Evolutionary conservation across 2,888 invertebrate species (phyloP).

Genomic region (Steinernema hermaphroditum): DNA sequence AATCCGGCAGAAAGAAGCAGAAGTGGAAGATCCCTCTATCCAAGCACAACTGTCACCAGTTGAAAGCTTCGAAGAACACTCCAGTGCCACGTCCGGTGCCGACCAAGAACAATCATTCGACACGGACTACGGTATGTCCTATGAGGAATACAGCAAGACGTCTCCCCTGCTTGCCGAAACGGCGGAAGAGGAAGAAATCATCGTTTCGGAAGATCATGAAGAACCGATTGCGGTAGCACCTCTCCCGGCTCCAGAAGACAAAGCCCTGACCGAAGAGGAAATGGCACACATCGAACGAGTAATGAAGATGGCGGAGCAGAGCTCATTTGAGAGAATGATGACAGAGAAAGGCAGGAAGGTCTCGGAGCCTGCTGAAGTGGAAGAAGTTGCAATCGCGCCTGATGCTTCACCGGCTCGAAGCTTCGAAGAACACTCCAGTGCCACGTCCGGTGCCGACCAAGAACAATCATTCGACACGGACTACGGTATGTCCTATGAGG

Average conservation of each 20-base stretch:
- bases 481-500: background rate
- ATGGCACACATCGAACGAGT: conserved; percentile 36
- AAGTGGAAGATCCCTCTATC: background rate
- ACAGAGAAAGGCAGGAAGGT: background rate
- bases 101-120: background rate
- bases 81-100: background rate
- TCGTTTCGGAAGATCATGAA: background rate
- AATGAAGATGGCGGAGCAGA: conserved; percentile 29
- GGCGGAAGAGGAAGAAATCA: conserved; percentile 18
- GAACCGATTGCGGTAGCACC: background rate
- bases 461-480: background rate
- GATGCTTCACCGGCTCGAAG: background rate
- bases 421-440: background rate
- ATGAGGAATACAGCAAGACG: background rate
- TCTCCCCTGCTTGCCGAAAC: background rate
- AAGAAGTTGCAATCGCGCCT: background rate
- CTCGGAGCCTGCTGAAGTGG: background rate
- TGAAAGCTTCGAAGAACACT: background rate
- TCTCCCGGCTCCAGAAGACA: conserved; percentile 22
- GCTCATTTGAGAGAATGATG: background rate
- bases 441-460: conserved; percentile 10
- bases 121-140: background rate
- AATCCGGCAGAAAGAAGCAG: background rate
- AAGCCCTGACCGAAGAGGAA: conserved; percentile 34
- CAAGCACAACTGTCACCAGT: background rate